Percentiles rank a stretch among this genome's conserved stretches.
phyloP scores from a whole-genome alignment of 2,113 vertebrate species.

The Oncorhynchus tshawytscha region DNA sequence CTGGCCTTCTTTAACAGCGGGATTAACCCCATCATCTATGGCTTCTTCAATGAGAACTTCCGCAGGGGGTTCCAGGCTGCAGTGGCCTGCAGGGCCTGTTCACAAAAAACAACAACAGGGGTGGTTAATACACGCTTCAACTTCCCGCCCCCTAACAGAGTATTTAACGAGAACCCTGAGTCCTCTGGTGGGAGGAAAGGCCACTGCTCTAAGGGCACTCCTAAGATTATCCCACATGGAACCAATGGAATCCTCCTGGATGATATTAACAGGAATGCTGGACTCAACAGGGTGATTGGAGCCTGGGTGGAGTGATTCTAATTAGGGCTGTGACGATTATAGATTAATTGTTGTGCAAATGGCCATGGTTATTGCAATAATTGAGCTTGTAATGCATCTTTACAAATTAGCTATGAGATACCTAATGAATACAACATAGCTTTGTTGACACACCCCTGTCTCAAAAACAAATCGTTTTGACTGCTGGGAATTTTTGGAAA shows the following conservation, averaged over 20 bases:
- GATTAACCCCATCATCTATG: constrained; percentile 55
- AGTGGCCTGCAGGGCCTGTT: constrained; percentile 31
- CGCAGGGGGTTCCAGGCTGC: constrained; percentile 46
- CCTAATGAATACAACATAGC: too few relatives aligned
- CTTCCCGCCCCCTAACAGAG: constrained; percentile 34
- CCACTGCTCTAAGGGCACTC: not conserved
- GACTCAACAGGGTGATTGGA: constrained; percentile 25
- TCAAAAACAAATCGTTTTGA: too few relatives aligned
- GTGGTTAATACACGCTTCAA: not conserved
- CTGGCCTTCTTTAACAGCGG: constrained; percentile 57
- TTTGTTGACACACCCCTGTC: too few relatives aligned
- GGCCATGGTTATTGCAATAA: too few relatives aligned
- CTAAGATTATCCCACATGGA: not conserved
- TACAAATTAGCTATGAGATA: too few relatives aligned
- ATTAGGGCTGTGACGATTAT: not conserved
- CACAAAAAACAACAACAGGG: not conserved
- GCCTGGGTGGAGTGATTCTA: constrained; percentile 47
- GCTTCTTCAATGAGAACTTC: constrained; percentile 61
- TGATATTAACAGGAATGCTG: constrained; percentile 10
- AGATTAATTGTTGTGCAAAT: too few relatives aligned
- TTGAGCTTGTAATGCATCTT: too few relatives aligned
- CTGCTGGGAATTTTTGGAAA: too few relatives aligned
- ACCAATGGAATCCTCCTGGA: constrained; percentile 37
- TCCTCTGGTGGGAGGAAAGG: not conserved
- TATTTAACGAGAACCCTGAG: constrained; percentile 23